A percentile compares a stretch with the other conserved stretches of the same genome.
phyloP scores from a whole-genome alignment of 2,113 vertebrate genomes.

The Ceyx melanurus region DNA sequence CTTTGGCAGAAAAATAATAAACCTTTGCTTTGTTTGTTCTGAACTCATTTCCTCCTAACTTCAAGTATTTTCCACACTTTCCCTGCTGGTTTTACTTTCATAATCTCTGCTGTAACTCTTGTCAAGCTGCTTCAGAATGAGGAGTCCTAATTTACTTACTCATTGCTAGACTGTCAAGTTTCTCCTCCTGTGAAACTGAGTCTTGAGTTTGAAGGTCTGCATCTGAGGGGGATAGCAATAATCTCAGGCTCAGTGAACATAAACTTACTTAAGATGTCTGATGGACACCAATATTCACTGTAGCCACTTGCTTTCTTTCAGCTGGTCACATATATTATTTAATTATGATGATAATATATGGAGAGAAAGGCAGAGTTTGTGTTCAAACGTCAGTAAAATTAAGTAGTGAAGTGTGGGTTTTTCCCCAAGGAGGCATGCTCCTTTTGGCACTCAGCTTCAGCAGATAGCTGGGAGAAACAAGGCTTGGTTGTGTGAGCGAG shows the following conservation, averaged over 20 bases:
- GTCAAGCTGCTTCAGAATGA: background rate
- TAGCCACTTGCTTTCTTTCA: background rate
- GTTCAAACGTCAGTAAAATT: background rate
- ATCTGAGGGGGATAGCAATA: background rate
- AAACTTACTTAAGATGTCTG: background rate
- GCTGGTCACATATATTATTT: background rate
- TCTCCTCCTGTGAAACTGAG: background rate
- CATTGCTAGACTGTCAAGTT: background rate
- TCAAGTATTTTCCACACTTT: background rate
- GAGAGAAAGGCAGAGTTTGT: background rate
- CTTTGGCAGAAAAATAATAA: background rate
- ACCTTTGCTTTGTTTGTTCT: background rate
- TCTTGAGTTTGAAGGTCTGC: background rate
- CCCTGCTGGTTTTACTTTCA: background rate
- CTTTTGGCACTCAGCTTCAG: background rate
- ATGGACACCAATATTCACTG: background rate
- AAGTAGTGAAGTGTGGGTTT: rapidly evolving
- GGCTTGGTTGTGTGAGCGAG: rapidly evolving
- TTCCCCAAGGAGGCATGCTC: background rate
- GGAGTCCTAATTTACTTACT: background rate
- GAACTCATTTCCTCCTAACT: background rate
- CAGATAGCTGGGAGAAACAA: background rate
- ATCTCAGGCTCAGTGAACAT: background rate
- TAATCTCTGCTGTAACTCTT: background rate
- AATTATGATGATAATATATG: background rate